Base-by-base conservation (phyloP, 2,797 vertebrate genomes). In the Tinamus major region DNA sequence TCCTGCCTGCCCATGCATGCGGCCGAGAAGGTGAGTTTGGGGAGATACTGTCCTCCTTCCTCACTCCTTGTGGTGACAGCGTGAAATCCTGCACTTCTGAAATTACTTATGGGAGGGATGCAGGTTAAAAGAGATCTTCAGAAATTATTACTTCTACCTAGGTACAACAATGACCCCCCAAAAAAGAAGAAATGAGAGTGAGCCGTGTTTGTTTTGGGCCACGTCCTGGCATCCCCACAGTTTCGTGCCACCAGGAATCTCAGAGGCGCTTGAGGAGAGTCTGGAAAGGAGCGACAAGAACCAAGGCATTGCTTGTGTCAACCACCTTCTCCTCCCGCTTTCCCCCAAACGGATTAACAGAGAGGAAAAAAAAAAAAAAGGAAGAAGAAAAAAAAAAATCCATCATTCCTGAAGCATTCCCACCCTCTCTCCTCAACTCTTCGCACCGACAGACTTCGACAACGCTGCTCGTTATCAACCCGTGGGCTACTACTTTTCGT, bases 251-350 rank as follows among this genome's bases (percentile, higher is more conserved):
- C 56, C 21, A 59, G 56, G 48, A 89, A 94, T 69, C 48, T 85
- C n/a, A 76, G 84, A 92, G 61, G 27, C 5, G n/a, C 33, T 46
- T 59, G 51, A 82, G 27, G 33, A 68, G 82, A 82, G 64, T 41
- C 29, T 37, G 26, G 42, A 42, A 84, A 91, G 81, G 31, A 94
- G 84, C 49, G 79, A 92, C 90, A 46, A 41, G 69, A 84, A 92
- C 58, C 33, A 6, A 49, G 12, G 21, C 48, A 49, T 26, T 49
- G 48, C 48, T 26, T 13, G 48, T 49, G 48, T 3, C 48, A 13
- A 26, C 48, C 13, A 49, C 48, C 48, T 49, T 26, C 48, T 24
- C 48, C 48, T 49, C 48, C 48, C 11, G 24, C 23, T 49, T 49
- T 49, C 48, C 48, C 48, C 48, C 13, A 49, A 49, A 26, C 24